A percentile compares a stretch with the other conserved stretches of the same genome.
Conservation (phyloP, 2,797 vertebrate genomes). For the Poliocrania exsul region DNA sequence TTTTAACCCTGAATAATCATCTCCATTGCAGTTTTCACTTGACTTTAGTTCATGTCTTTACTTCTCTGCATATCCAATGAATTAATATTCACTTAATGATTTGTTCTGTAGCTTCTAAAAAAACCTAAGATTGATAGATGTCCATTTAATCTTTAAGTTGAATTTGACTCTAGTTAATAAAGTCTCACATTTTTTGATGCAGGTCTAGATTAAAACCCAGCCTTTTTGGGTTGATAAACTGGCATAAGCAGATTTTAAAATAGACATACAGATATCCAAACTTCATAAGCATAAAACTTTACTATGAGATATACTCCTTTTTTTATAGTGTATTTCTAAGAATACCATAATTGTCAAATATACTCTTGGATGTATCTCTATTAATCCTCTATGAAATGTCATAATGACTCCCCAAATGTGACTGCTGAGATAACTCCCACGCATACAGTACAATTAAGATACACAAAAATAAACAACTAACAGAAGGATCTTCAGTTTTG, state of each 20-base stretch:
- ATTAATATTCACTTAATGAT: not conserved
- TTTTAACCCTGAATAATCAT: not conserved
- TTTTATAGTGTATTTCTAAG: not conserved
- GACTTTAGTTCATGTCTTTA: not conserved
- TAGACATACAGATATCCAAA: not conserved
- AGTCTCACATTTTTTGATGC: not conserved
- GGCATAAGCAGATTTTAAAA: not conserved
- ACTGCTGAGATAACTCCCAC: not conserved
- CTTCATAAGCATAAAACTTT: not conserved
- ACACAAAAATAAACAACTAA: not conserved
- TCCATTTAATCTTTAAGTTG: not conserved
- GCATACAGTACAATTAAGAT: not conserved
- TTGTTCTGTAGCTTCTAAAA: not conserved
- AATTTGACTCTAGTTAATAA: not conserved
- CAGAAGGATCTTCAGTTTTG: conserved; percentile 6
- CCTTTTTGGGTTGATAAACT: not conserved
- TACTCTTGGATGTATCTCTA: not conserved
- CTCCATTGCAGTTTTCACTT: not conserved
- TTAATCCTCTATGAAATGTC: not conserved
- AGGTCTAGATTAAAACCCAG: not conserved
- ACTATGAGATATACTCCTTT: not conserved
- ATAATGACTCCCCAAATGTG: conserved; percentile 7
- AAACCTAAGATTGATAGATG: not conserved
- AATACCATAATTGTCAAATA: not conserved
- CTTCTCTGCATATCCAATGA: not conserved